Base-by-base conservation (phyloP, 1,140 invertebrate species). In the Aphelenchoides avenae region DNA sequence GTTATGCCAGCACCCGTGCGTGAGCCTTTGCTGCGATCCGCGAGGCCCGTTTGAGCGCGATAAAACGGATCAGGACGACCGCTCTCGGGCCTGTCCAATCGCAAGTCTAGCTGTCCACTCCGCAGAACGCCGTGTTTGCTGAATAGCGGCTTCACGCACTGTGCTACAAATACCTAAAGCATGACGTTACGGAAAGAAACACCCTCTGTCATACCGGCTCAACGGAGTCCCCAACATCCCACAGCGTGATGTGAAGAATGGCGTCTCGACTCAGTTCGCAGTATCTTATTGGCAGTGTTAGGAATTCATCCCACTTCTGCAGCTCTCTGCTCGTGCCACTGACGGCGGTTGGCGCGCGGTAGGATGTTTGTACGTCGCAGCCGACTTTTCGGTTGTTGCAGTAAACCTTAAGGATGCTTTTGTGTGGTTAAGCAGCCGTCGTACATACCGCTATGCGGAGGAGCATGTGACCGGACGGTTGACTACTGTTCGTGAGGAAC, bases 301-400 rank as follows among this genome's bases (percentile, higher is more conserved):
- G 81, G 92, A 93, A 98, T 80, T 99, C 92, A 79, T 96, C 94
- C 93, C 93, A 98, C 77, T 88, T 89, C 46, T 59, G 73, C 6
- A 77, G 48, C 3, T 70, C 54, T 26, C 54, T 27, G 15, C 42
- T 64, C n/a, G 34, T 22, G 34, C n/a, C 13, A 15, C 13, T 18
- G 18, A 13, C 20, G 13, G 27, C 5, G 24, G 36, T 15, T 18
- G 30, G 9, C 55, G 57, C 15, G 89, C 82, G 80, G 71, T 95
- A 94, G 2, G 90, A 86, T 22, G 91, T 95, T 36, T 85, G 84
- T 26, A 93, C 86, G 13, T 91, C 89, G 49, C 94, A 79, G 30
- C 89, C 87, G 3, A 97, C 81, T 1, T 87, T 85, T 59, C 85
- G 82, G 44, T 86, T 87, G 77, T 91, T 85, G 61, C 87, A 85